Evolutionary conservation across 2,113 vertebrate species (phyloP), one percentile per base, ranked within the genome.

Genomic region (Ploceus nigricollis): DNA sequence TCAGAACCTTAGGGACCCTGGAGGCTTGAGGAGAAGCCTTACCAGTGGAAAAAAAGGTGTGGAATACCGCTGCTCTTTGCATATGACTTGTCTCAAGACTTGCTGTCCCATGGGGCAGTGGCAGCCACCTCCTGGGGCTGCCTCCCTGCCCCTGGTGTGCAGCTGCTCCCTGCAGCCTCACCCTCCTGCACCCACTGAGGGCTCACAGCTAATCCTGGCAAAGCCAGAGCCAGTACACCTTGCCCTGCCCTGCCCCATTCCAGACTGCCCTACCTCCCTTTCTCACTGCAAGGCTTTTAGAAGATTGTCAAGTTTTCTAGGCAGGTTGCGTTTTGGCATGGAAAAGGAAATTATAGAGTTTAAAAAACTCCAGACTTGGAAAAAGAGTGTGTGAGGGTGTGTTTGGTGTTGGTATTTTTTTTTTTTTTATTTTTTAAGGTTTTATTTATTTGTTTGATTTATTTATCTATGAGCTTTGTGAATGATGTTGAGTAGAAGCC

Each of bases 181-280:
- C 13, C 13, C 31, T 35, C 11, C 31, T 4, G 9, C 0, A 0
- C 27, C 57, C 3, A 0, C 10, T 0, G 0, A 0, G 7, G 22
- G 8, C 17, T 24, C 3, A 0, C 30, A 10, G 12, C 39, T 6
- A 1, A 10, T 57, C 25, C 19, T 0, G 0, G 8, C 13, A 42
- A 64, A 70, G 21, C 5, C 56, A 47, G 48, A 54, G 56, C 48
- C 35, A 9, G 1, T 7, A 3, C 11, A 2, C 35, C 30, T 44
- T 50, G 15, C 4, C 42, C 17, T 71, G 35, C 35, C 42, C 8
- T 37, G 11, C 5, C 30, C 48, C 16, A 13, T 9, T n/a, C n/a
- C n/a, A n/a, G n/a, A 22, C 60, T 50, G 27, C 27, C 24, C 53
- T 24, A 3, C 33, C 23, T 75, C 45, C 28, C 24, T 58, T 48